Base-by-base conservation (phyloP, 1,140 invertebrate species). In the Zaprionus ghesquierei region DNA sequence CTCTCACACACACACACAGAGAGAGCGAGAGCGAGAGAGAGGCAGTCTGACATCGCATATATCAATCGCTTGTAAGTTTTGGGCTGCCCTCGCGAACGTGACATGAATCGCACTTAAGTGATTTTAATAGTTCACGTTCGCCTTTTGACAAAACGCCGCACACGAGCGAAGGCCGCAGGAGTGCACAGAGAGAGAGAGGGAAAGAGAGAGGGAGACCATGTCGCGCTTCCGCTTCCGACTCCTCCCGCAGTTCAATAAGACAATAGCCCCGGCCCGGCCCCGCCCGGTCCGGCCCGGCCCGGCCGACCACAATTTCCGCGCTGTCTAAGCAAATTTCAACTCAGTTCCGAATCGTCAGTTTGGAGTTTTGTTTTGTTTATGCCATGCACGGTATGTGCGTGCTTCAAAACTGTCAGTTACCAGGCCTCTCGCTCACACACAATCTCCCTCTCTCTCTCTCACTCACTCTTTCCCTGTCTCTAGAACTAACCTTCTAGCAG, bases 41-140 rank as follows among this genome's bases (percentile, higher is more conserved):
- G 33, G 49, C 46, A 23, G 22, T 54, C 63, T 71, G 69, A 55
- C 62, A 80, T 79, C 68, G 75, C 81, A 74, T 86, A 81, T 86
- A 87, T 87, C 82, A 86, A 86, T 86, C 75, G 81, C 41, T 78
- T 74, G 75, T 59, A 81, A 79, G 72, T 86, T 82, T 87, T 77
- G 54, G 65, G 64, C 59, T 80, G 49, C 61, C 50, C 53, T 58
- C 66, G 25, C 31, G 72, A 77, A 89, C 86, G 86, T 89, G 86
- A 89, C 81, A 72, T 81, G 86, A 89, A 89, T 89, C 74, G 86
- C 71, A 85, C 62, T 77, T 86, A 89, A 89, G 86, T 89, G 86
- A 90, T 90, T 89, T 90, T 81, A 89, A 89, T 90, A 86, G 86
- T 90, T 89, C 86, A 90, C 86, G 86, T 90, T 86, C 86, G 72